Conservation (phyloP, 2,888 invertebrate species). For the Orthosia gothica region DNA sequence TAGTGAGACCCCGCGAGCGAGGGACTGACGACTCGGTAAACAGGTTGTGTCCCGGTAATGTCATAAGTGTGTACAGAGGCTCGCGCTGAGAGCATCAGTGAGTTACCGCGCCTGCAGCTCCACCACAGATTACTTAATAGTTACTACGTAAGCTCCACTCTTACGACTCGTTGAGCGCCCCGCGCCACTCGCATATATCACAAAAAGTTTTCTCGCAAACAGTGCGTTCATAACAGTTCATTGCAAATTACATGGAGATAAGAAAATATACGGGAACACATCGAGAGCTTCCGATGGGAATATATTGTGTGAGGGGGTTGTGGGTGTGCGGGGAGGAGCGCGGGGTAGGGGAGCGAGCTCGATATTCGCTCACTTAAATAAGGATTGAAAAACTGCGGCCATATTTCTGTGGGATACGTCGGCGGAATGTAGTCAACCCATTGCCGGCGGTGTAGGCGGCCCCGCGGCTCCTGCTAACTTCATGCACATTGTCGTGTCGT, state of each 20-base stretch:
- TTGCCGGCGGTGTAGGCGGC: conserved; percentile 18
- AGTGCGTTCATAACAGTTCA: conserved; percentile 26
- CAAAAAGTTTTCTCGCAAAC: conserved; percentile 5
- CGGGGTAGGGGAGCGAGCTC: conserved; percentile 19
- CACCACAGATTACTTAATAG: no score
- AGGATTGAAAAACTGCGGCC: conserved; percentile 62
- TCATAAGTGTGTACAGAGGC: neutral
- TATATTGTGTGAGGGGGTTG: conserved; percentile 21
- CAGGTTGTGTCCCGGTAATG: conserved; percentile 18
- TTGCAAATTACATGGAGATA: conserved; percentile 39
- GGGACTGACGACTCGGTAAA: neutral
- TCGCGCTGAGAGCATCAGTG: neutral
- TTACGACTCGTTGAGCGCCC: neutral
- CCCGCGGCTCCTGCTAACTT: neutral
- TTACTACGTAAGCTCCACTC: no score
- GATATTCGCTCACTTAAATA: conserved; percentile 63
- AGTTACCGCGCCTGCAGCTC: neutral
- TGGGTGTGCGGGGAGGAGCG: neutral
- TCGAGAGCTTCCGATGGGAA: conserved; percentile 34
- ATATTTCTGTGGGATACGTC: conserved; percentile 53
- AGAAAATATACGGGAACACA: conserved; percentile 48
- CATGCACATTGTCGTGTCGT: neutral
- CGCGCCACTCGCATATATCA: neutral
- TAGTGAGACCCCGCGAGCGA: neutral
- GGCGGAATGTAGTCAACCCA: conserved; percentile 12